Base-by-base conservation (phyloP, 2,113 vertebrate species). In the Phyllopteryx taeniolatus region DNA sequence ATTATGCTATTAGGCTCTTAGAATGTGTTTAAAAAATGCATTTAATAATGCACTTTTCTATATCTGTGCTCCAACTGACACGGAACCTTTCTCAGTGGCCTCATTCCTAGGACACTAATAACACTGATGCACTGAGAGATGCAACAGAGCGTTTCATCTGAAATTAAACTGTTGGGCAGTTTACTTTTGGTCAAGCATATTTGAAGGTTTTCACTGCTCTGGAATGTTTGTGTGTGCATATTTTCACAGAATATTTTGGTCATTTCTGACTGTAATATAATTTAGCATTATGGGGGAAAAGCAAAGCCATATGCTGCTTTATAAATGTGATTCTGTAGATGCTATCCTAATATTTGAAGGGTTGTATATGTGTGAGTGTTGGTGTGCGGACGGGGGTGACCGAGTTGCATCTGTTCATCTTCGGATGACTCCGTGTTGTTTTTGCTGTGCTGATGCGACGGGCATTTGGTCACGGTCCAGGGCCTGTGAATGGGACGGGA, bases 351-450 rank as follows among this genome's bases (percentile, higher is more conserved):
- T 66, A 53, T 70, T 53, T 78, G 51, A 63, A 67, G 56, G 59
- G 57, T 77, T 75, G 46, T 17, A 19, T 47, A 13, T 82, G 44
- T 56, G 56, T 47, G 14, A 51, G 63, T 51, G 68, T 76, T 76
- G 69, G 74, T 56, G 79, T 76, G 68, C 66, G 70, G 51, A 53
- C 46, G 8, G 71, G 83, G 67, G 56, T 44, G 54, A 80, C 79
- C 62, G 73, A 46, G 79, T 85, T 62, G 69, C 82, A 85, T 86
- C 70, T 90, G 85, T 87, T 91, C 92, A 85, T 86, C 79, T 91
- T 90, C 84, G 86, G 85, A 81, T 81, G 78, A 79, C 79, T 67
- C 81, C 57, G n/a, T 91, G 90, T 91, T 91, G 82, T 89, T 92
- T 88, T 88, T 90, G 84, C 83, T 82, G 83, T 77, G 87, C 87